phyloP scores from a whole-genome alignment of 2,113 vertebrate species.

The Petrocephalus microphthalmus region DNA sequence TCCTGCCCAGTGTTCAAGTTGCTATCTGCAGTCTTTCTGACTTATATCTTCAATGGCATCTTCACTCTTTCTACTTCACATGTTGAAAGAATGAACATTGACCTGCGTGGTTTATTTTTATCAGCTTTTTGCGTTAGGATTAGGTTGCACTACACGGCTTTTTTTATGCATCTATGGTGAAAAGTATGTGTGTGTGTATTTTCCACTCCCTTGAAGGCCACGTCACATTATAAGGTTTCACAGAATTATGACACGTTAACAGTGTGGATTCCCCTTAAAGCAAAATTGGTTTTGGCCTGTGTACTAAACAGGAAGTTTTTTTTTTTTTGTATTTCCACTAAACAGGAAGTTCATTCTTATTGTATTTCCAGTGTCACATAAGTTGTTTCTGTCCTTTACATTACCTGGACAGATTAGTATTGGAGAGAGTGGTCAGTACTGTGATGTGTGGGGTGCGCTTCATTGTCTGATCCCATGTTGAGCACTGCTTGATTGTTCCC shows the following conservation, averaged over 20 bases:
- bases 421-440: neutral
- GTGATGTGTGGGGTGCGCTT: neutral
- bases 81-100: neutral
- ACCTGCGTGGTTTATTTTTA: neutral
- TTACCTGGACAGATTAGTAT: neutral
- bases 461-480: neutral
- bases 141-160: neutral
- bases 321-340: conserved; percentile 19
- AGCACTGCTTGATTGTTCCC: neutral
- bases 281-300: neutral
- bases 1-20: neutral
- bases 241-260: conserved; percentile 5
- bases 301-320: neutral
- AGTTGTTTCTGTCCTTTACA: neutral
- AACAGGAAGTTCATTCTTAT: neutral
- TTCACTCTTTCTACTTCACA: neutral
- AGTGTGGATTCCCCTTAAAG: neutral
- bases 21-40: neutral
- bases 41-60: neutral
- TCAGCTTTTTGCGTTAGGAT: conserved; percentile 26
- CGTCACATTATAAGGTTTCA: conserved; percentile 21
- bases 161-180: conserved; percentile 14
- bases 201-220: conserved; percentile 8
- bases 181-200: conserved; percentile 12
- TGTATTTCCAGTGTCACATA: neutral